Evolutionary conservation across 2,797 vertebrate species (phyloP), one percentile per base, ranked within the genome.

Genomic region (Ispidina picta): DNA sequence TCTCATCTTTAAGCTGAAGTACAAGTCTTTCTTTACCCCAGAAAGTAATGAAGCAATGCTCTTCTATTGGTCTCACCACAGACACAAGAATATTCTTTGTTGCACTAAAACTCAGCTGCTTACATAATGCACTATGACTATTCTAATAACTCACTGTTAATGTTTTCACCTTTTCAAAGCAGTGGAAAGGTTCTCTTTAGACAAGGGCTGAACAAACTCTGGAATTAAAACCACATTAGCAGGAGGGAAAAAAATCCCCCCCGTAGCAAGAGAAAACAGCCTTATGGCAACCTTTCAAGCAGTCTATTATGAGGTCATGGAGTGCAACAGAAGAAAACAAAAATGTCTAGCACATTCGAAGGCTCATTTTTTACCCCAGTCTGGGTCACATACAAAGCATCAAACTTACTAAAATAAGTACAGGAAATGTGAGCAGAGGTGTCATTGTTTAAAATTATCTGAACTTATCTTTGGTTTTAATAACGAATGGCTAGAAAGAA

Each of bases 191-290:
- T 22, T 71, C 22, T 46, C 51, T 68, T 86, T 73, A 44, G 37
- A 60, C 5, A 81, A 77, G 33, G 69, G 58, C 22, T 11, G 39
- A 85, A 48, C 60, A 89, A 83, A 62, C n/a, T 73, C 82, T 11
- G 35, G 13, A 86, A 83, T 79, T 46, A 79, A 63, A 83, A 46
- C 41, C 19, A 68, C 71, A 72, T 4, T 15, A 83, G 68, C 46
- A 78, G 26, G 83, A 73, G 54, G 29, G n/a, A 56, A 81, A 82
- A 78, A 75, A 69, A 59, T 82, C 81, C 74, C 77, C 75, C 15
- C 56, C 15, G 35, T 1, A 90, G 41, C 20, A 79, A 76, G 52
- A 76, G 60, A 86, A 86, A 91, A 60, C 12, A 79, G 41, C 10
- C 29, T 58, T 15, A 33, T 1, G 16, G 56, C 52, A 78, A 65